These are phyloP conservation scores for Campylorhamphus procurvoides DNA, from an alignment of 2,113 vertebrate genomes.

Conservation along the genomic window DNA sequence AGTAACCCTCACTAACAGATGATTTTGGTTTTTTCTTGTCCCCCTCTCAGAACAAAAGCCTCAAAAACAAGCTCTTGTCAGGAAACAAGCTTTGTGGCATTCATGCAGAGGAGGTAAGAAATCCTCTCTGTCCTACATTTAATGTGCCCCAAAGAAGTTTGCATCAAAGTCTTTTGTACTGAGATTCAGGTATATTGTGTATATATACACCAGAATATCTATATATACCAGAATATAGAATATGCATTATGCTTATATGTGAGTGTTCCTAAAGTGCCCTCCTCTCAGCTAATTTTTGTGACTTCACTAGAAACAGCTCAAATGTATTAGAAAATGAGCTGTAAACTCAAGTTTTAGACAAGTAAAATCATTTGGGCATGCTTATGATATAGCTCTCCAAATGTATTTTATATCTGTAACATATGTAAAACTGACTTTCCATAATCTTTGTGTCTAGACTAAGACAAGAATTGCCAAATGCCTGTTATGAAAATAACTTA, in stretches of 20 bases:
- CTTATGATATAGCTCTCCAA: not conserved
- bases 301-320: not conserved
- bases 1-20: not conserved
- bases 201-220: not conserved
- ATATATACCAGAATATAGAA: not conserved
- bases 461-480: not conserved
- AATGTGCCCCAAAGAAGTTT: not conserved
- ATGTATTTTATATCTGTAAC: not conserved
- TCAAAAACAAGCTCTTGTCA: constrained; percentile 95
- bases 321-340: not conserved
- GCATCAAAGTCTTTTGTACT: not conserved
- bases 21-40: not conserved
- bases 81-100: constrained; percentile 95
- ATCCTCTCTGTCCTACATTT: not conserved
- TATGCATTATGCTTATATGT: accelerated
- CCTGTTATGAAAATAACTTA: not conserved
- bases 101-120: constrained; percentile 92
- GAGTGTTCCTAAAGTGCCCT: not conserved
- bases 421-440: not conserved
- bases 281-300: not conserved
- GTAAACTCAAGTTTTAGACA: not conserved
- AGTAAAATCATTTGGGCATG: not conserved
- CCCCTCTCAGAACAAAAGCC: constrained; percentile 91
- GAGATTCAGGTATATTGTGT: not conserved
- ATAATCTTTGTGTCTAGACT: not conserved